Percentiles rank a stretch among this genome's conserved stretches.
These are phyloP conservation scores for Eumaeus atala DNA, from an alignment of 1,140 invertebrate species.

Conservation along the genomic window DNA sequence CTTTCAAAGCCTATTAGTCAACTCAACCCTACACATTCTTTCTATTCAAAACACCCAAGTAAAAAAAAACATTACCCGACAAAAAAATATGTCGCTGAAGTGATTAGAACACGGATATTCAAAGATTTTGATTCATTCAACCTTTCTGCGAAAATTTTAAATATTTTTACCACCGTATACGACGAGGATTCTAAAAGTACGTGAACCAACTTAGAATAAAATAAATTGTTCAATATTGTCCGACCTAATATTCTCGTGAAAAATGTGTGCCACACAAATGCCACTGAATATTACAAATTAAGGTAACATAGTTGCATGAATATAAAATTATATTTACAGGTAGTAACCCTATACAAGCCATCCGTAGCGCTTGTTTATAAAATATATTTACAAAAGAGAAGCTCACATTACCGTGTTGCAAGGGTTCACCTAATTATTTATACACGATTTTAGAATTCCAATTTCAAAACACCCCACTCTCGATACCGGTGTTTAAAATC, in stretches of 20 bases:
- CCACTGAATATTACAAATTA: slow-evolving; percentile 2
- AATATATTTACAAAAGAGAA: slow-evolving; percentile 8
- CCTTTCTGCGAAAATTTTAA: no score
- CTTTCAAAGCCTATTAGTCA: slow-evolving; percentile 7
- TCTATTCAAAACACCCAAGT: no score
- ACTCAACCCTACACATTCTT: slow-evolving; percentile 1
- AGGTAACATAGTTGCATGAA: slow-evolving; percentile 5
- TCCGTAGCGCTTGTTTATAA: slow-evolving; percentile 1
- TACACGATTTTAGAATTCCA: slow-evolving; percentile 1
- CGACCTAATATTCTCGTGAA: neutral
- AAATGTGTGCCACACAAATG: slow-evolving; percentile 2
- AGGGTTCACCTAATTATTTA: slow-evolving; percentile 9
- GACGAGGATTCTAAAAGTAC: no score
- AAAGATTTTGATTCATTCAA: no score
- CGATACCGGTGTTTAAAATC: no score
- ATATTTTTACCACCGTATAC: no score
- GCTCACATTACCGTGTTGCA: slow-evolving; percentile 11
- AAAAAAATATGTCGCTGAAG: no score
- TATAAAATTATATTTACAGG: slow-evolving; percentile 12
- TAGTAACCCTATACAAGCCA: slow-evolving; percentile 4
- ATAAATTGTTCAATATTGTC: neutral
- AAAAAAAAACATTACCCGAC: no score
- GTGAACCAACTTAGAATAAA: no score
- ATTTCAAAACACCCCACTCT: neutral
- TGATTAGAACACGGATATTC: no score